Conservation (phyloP, 2,797 vertebrate genomes). For the Ficedula albicollis region DNA sequence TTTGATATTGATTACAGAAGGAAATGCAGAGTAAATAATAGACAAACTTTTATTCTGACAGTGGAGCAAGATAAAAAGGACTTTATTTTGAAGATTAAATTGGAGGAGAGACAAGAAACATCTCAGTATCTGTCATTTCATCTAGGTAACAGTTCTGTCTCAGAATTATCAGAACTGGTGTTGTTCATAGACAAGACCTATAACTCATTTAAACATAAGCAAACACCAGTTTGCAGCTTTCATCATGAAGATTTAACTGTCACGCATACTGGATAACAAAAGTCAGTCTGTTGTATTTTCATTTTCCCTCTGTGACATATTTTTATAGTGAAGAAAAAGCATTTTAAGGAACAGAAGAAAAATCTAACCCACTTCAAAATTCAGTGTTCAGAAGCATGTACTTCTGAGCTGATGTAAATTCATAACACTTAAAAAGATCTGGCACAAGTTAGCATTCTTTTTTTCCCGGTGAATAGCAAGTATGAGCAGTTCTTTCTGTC, state of each 20-base stretch:
- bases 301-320: not conserved
- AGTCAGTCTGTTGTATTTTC: constrained; percentile 14
- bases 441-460: not conserved
- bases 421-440: constrained; percentile 1
- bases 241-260: not conserved
- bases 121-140: not conserved
- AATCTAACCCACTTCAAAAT: not conserved
- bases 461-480: constrained; percentile 10
- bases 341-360: not conserved
- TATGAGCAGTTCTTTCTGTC: not conserved
- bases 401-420: constrained; percentile 35
- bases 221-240: not conserved
- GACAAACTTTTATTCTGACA: not conserved
- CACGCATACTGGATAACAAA: not conserved
- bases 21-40: not conserved
- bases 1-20: not conserved
- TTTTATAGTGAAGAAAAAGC: not conserved
- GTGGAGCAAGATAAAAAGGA: not conserved
- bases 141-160: not conserved
- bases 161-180: not conserved
- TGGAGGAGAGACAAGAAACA: not conserved
- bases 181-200: not conserved
- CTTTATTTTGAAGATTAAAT: not conserved
- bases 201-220: not conserved
- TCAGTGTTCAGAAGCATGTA: not conserved